Conservation (phyloP, 2,113 vertebrate species). For the Bothrops jararaca region DNA sequence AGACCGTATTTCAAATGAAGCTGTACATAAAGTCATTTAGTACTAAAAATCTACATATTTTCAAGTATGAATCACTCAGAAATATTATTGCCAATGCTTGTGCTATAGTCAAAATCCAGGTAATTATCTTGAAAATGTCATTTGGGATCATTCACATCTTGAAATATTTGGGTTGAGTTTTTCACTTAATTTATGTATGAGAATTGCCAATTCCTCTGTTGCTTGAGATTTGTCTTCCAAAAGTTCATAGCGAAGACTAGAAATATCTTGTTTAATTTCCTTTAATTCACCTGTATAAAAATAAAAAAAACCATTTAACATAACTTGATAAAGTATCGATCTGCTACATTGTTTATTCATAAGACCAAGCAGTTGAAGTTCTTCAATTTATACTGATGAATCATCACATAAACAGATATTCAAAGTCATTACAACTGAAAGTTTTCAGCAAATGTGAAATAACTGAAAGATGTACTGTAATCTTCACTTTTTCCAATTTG, state of each 20-base stretch:
- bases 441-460: neutral
- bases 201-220: constrained; percentile 80
- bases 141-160: constrained; percentile 70
- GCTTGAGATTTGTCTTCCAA: constrained; percentile 88
- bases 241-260: constrained; percentile 87
- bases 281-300: constrained; percentile 81
- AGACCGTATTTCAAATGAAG: constrained; percentile 63
- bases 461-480: neutral
- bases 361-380: neutral
- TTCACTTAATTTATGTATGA: constrained; percentile 86
- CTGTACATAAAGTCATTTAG: constrained; percentile 69
- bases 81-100: constrained; percentile 80
- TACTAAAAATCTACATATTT: constrained; percentile 70
- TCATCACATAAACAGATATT: neutral
- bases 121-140: constrained; percentile 27
- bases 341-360: neutral
- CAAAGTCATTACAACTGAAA: neutral
- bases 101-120: constrained; percentile 63
- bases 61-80: constrained; percentile 74
- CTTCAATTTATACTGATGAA: neutral
- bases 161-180: constrained; percentile 75
- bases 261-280: constrained; percentile 91
- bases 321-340: neutral
- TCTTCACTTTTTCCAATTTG: neutral
- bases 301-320: neutral